Evolutionary conservation across 2,888 invertebrate species (phyloP).

Genomic region (Ormyrus pomaceus): DNA sequence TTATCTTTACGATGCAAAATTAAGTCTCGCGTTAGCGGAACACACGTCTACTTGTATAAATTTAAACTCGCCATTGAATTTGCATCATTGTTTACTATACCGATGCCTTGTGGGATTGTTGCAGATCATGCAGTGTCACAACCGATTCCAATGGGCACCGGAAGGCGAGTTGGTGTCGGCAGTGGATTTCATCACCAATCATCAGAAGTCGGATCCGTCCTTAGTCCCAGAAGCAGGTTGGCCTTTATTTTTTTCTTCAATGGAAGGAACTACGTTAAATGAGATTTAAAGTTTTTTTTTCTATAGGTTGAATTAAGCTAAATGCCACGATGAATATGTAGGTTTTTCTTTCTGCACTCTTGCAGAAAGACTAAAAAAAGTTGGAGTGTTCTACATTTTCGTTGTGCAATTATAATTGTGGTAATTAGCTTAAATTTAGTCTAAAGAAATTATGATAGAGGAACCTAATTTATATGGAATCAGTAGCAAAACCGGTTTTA

Average conservation of each 20-base stretch:
- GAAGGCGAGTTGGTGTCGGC: conserved; percentile 81
- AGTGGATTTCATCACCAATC: conserved; percentile 76
- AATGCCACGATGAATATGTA: background rate
- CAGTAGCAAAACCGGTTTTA: too few species aligned
- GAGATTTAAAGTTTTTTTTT: background rate
- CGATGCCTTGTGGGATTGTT: conserved; percentile 62
- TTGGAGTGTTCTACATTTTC: too few species aligned
- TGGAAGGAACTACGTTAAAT: conserved; percentile 9
- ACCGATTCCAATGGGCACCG: conserved; percentile 86
- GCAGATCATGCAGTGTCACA: conserved; percentile 83
- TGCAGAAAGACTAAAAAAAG: too few species aligned
- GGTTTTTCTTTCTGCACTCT: background rate
- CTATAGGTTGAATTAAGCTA: background rate
- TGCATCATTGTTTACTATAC: conserved; percentile 25
- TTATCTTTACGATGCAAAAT: background rate
- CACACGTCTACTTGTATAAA: background rate
- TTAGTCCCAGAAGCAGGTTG: conserved; percentile 74
- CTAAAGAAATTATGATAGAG: too few species aligned
- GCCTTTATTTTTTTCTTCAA: conserved; percentile 16
- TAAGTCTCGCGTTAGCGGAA: background rate
- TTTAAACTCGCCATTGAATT: conserved; percentile 13
- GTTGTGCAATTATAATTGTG: too few species aligned
- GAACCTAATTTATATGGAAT: too few species aligned
- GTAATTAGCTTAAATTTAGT: too few species aligned
- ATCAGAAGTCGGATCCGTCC: conserved; percentile 73